These are phyloP conservation scores for Barypeithes pellucidus DNA, from an alignment of 2,888 invertebrate species.

Conservation along the genomic window DNA sequence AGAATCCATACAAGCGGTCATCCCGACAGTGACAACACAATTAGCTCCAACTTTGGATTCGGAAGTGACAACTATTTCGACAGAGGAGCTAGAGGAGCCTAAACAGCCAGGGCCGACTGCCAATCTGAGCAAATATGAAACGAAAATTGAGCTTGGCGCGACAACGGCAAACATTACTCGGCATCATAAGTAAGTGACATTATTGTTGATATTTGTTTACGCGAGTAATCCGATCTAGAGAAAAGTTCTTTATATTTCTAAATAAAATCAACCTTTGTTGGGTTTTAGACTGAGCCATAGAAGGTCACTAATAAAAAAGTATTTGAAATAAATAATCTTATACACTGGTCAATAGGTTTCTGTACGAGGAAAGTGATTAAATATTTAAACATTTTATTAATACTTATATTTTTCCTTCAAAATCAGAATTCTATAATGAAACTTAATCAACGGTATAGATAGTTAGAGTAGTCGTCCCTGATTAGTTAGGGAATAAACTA, in stretches of 20 bases:
- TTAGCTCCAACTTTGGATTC: constrained; percentile 18
- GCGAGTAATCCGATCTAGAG: not conserved
- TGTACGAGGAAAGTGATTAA: too few species aligned
- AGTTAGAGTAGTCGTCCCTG: too few species aligned
- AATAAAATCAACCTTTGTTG: not conserved
- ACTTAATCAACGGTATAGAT: too few species aligned
- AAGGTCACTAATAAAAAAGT: too few species aligned
- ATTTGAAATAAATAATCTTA: too few species aligned
- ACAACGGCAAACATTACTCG: constrained; percentile 44
- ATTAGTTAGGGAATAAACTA: too few species aligned
- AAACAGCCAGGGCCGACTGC: constrained; percentile 19
- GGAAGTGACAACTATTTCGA: constrained; percentile 29
- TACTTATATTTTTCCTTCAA: too few species aligned
- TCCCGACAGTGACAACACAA: constrained; percentile 30
- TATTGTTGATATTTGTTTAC: not conserved
- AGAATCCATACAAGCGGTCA: constrained; percentile 42
- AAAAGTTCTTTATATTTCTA: not conserved
- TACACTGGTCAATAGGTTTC: too few species aligned
- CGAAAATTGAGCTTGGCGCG: constrained; percentile 48
- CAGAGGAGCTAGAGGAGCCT: constrained; percentile 10
- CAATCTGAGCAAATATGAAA: constrained; percentile 24
- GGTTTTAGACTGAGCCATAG: too few species aligned
- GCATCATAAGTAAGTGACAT: constrained; percentile 50
- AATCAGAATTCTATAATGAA: too few species aligned
- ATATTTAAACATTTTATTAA: too few species aligned